Base-by-base conservation (phyloP, 2,797 vertebrate genomes). In the Hylomyscus alleni region DNA sequence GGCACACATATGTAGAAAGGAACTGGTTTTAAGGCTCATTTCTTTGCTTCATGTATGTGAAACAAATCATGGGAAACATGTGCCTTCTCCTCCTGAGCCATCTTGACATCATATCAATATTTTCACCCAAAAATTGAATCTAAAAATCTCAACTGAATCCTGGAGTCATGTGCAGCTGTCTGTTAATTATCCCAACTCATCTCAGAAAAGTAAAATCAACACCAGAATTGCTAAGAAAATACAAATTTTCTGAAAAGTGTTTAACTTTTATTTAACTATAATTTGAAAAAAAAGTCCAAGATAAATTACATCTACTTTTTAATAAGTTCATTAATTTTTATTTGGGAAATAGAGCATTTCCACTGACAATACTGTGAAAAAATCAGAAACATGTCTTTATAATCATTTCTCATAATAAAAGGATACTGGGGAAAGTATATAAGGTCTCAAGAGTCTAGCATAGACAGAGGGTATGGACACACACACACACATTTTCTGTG, bases 331-430 rank as follows among this genome's bases (percentile, higher is more conserved):
- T 54, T 86, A 31, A 54, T 80, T 75, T 89, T 56, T 80, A 67
- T 85, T 90, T 96, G 19, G 37, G 29, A 26, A 56, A 73, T 50
- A 77, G 31, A 88, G 34, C 65, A 24, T 75, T 94, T 87, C 75
- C 31, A 12, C 31, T 31, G 37, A 94, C 34, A 73, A 40, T 13
- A 20, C 34, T 9, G 40, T 69, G 15, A 47, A 73, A 44, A 62
- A 72, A 84, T 10, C 19, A 62, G 29, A 60, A 13, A 24, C 34
- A 50, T 50, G 76, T 73, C 20, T 60, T n/a, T 34, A 73, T n/a
- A 3, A 26, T 47, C n/a, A 54, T 67, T 94, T 89, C 73, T 87
- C 69, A 89, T 2, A 56, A 76, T 20, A 17, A 1, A 7, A 29
- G 15, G 13, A 15, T 13, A 69, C 69, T 87, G 62, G 67, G 80